Evolutionary conservation across 2,113 vertebrate species (phyloP), one percentile per base, ranked within the genome.

Genomic region (Natator depressus): DNA sequence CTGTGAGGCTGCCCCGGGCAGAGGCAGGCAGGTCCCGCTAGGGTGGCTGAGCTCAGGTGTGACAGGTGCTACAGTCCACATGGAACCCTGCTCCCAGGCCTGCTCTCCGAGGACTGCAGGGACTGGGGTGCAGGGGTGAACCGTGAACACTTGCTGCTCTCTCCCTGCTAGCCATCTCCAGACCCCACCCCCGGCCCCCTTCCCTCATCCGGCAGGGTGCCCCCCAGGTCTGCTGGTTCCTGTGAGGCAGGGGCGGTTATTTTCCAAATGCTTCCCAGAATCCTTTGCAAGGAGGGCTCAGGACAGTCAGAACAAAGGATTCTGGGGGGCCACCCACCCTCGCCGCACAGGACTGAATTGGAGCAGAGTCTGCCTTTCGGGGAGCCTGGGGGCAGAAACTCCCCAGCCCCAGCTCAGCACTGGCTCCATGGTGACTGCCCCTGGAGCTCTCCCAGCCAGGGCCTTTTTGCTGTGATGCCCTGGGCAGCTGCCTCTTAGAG

Each of bases 161-260:
- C 16, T 42, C 92, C 82, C 47, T 93, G 50, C n/a, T 96, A 95
- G 76, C 62, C 65, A 54, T 46, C 29, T 88, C 90, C 89, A 84
- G 95, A 93, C 89, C 91, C n/a, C n/a, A 72, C 8, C 65, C 96
- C 95, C 92, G 91, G 97, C 96, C 97, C 95, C 86, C 91, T 97
- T 97, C 96, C 95, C 85, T 96, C 80, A 89, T 81, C 81, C 78
- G 42, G 42, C 35, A 80, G 86, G 57, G 29, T 69, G 95, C 90
- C 93, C 59, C 50, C 88, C 80, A 76, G 81, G 91, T 11, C 81
- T 57, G 31, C 20, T 25, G n/a, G 5, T 75, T 75, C 9, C n/a
- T 42, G 19, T 5, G 22, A 11, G 38, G 38, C 19, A 75, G 19
- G n/a, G 13, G 13, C 3, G 35, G 62, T 31, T 54, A 25, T 31